Conservation (phyloP, 1,140 invertebrate genomes). For the Thaumatotibia leucotreta region DNA sequence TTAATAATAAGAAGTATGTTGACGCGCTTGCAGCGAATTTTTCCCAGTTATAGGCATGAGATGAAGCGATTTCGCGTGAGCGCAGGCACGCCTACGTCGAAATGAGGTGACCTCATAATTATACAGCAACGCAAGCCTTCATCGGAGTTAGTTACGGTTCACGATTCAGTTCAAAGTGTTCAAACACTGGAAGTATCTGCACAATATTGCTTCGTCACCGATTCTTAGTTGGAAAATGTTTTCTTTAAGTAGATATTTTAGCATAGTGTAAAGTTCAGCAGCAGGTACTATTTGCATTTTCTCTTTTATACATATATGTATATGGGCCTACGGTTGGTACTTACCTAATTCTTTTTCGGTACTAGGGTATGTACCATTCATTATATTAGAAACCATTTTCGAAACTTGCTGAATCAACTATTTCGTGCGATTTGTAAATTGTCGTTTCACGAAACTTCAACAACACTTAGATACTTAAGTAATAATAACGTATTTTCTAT, state of each 20-base stretch:
- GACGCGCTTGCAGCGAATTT: not conserved
- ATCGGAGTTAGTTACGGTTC: not conserved
- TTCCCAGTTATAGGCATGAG: slow-evolving; percentile 5
- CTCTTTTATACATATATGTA: too few species aligned
- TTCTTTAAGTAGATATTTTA: not conserved
- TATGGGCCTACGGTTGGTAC: too few species aligned
- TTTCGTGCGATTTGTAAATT: too few species aligned
- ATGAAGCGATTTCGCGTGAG: slow-evolving; percentile 4
- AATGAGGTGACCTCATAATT: slow-evolving; percentile 14
- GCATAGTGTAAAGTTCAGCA: not conserved
- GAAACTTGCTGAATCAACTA: too few species aligned
- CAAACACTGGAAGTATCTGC: not conserved
- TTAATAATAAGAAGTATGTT: not conserved
- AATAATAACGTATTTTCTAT: too few species aligned
- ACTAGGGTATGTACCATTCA: too few species aligned
- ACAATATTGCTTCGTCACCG: not conserved
- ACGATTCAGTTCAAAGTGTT: slow-evolving; percentile 2
- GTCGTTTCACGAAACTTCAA: too few species aligned
- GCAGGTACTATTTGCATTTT: too few species aligned
- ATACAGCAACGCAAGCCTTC: slow-evolving; percentile 3
- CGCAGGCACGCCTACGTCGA: slow-evolving; percentile 5
- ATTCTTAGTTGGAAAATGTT: not conserved
- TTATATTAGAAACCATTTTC: too few species aligned
- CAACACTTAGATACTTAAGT: too few species aligned
- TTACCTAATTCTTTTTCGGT: too few species aligned